These are phyloP conservation scores for Panulirus ornatus DNA, from an alignment of 1,140 invertebrate genomes.

Conservation along the genomic window DNA sequence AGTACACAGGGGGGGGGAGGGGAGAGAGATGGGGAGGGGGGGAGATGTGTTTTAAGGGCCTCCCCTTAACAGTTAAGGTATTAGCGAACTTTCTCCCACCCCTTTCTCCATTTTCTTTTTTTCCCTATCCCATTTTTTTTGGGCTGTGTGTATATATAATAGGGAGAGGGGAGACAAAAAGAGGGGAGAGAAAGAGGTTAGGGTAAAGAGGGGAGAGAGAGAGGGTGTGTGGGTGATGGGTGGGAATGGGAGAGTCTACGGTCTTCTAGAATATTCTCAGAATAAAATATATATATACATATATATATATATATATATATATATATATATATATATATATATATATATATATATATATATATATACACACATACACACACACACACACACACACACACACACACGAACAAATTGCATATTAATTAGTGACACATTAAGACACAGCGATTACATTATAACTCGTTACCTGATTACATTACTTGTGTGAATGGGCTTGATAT, in stretches of 20 bases:
- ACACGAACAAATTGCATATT: neutral
- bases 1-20: neutral
- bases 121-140: neutral
- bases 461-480: too few relatives aligned
- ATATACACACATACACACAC: slow-evolving; percentile 24
- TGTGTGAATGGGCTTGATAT: too few relatives aligned
- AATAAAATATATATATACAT: neutral
- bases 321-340: neutral
- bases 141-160: neutral
- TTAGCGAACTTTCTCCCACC: neutral
- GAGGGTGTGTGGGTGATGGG: neutral
- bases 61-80: neutral
- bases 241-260: neutral
- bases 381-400: slow-evolving; percentile 28
- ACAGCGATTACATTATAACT: too few relatives aligned
- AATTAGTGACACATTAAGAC: too few relatives aligned
- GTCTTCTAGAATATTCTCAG: neutral
- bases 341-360: slow-evolving; percentile 1
- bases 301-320: neutral
- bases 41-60: neutral
- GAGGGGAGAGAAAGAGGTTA: neutral
- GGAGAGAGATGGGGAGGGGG: neutral
- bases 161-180: neutral
- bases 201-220: neutral
- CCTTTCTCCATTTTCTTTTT: neutral